Evolutionary conservation across 2,888 invertebrate genomes (phyloP).

Genomic region (Ochropleura plecta): DNA sequence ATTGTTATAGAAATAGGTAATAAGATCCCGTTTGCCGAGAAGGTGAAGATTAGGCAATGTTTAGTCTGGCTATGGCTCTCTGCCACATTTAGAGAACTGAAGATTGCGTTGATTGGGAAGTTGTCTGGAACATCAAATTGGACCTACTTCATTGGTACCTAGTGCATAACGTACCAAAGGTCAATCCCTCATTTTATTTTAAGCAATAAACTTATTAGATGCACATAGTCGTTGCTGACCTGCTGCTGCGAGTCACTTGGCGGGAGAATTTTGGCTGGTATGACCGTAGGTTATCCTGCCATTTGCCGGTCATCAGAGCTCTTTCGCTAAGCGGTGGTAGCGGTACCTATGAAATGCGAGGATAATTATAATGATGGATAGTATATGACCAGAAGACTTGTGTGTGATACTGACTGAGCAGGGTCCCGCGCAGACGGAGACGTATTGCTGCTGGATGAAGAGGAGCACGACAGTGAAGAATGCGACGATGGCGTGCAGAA

Average conservation of each 20-base stretch:
- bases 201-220: conserved; percentile 13
- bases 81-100: neutral
- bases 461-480: conserved; percentile 71
- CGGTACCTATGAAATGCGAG: conserved; percentile 43
- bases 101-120: neutral
- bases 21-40: neutral
- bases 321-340: conserved; percentile 39
- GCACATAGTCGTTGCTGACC: conserved; percentile 35
- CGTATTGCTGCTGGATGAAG: conserved; percentile 65
- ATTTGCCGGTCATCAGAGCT: conserved; percentile 50
- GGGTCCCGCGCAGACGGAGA: conserved; percentile 58
- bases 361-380: conserved; percentile 28
- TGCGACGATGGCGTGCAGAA: conserved; percentile 72
- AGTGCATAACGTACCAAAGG: neutral
- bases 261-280: conserved; percentile 46
- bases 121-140: neutral
- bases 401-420: conserved; percentile 61
- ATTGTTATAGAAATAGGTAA: neutral
- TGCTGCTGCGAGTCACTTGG: conserved; percentile 18
- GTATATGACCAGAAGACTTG: neutral
- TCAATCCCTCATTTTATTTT: no score
- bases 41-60: neutral
- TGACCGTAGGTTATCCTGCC: conserved; percentile 48
- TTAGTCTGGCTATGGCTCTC: neutral
- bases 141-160: neutral